Evolutionary conservation across 30 jellyfish, hydroid and myxozoan genomes (phyloP).

Genomic region (Clytia hemisphaerica): DNA sequence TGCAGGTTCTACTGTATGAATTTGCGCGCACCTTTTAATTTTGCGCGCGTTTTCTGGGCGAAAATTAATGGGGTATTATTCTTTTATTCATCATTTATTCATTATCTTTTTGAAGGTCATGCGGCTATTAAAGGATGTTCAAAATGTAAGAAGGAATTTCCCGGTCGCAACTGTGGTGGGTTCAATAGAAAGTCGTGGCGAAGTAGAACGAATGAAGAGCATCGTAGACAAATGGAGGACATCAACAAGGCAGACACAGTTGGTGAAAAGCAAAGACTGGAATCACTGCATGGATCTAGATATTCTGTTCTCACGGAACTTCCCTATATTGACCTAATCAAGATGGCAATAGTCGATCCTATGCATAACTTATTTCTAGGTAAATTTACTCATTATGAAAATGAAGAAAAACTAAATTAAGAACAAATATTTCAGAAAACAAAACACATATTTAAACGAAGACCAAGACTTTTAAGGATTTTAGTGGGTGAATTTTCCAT

Average conservation of each 20-base stretch:
- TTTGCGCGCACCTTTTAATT: too few relatives aligned
- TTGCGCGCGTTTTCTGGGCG: too few relatives aligned
- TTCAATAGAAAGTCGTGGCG: constrained; percentile 13
- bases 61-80: too few relatives aligned
- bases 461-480: too few relatives aligned
- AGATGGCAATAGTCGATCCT: constrained; percentile 26
- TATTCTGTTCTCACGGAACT: constrained; percentile 24
- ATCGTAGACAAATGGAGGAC: constrained; percentile 12
- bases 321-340: constrained; percentile 3
- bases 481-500: too few relatives aligned
- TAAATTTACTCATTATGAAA: too few relatives aligned
- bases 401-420: too few relatives aligned
- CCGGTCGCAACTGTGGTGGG: constrained; percentile 23
- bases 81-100: too few relatives aligned
- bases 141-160: constrained; percentile 24
- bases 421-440: too few relatives aligned
- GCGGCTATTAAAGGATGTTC: constrained; percentile 33
- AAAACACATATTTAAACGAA: too few relatives aligned
- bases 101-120: too few relatives aligned
- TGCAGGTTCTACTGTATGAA: too few relatives aligned
- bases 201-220: constrained; percentile 18
- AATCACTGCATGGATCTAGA: constrained; percentile 13
- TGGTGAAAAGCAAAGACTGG: constrained; percentile 11
- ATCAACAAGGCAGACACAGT: not conserved
- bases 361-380: constrained; percentile 23